Conservation (phyloP, 2,797 vertebrate genomes). For the Acanthornis magna region DNA sequence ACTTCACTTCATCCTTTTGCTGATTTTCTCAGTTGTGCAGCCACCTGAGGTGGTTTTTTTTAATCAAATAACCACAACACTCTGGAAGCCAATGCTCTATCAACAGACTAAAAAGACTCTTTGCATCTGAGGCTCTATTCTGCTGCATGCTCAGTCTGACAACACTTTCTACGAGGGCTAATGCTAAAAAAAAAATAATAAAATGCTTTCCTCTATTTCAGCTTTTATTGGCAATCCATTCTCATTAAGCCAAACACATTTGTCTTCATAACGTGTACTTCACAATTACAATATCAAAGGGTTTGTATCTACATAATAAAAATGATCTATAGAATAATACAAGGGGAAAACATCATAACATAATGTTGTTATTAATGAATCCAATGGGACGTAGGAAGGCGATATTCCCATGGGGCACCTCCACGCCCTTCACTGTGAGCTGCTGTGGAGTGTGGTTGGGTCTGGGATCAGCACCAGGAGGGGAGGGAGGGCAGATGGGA, state of each 20-base stretch:
- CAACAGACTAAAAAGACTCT: conserved; percentile 57
- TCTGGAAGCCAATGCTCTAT: conserved; percentile 49
- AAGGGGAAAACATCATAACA: conserved; percentile 63
- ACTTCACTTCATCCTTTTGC: not conserved
- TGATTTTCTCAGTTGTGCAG: not conserved
- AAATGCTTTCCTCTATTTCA: conserved; percentile 53
- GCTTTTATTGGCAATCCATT: conserved; percentile 78
- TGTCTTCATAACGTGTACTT: conserved; percentile 77
- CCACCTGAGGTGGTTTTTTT: not conserved
- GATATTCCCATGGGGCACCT: not conserved
- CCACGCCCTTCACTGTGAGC: not conserved
- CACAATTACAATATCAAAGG: conserved; percentile 80
- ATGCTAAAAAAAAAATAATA: conserved; percentile 32
- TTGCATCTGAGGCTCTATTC: conserved; percentile 20
- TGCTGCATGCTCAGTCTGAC: conserved; percentile 2
- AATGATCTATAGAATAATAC: conserved; percentile 73
- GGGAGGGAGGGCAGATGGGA: not conserved
- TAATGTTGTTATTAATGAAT: conserved; percentile 69
- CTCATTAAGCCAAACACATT: conserved; percentile 77
- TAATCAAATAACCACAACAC: conserved; percentile 57
- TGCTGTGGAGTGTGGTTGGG: not conserved
- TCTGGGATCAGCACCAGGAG: not conserved
- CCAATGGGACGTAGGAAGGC: conserved; percentile 29
- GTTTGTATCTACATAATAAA: conserved; percentile 77
- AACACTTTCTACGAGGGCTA: not conserved